phyloP scores from a whole-genome alignment of 30 jellyfish, hydroid and myxozoan genomes.

The Aurelia coerulea region DNA sequence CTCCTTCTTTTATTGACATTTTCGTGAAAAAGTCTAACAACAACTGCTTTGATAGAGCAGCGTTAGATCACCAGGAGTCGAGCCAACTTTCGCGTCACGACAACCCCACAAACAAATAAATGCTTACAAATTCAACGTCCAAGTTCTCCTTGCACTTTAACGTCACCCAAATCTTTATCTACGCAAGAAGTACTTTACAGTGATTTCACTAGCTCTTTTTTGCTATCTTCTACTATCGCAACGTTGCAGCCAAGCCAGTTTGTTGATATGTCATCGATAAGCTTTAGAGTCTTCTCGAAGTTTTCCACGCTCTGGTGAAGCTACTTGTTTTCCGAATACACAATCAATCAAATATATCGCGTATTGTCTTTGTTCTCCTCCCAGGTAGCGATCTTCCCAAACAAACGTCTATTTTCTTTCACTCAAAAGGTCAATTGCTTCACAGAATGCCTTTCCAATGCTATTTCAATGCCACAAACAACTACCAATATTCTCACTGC shows the following conservation, averaged over 20 bases:
- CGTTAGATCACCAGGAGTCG: no score
- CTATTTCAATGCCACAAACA: conserved; percentile 31
- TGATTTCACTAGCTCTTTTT: no score
- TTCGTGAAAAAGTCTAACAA: no score
- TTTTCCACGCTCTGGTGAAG: conserved; percentile 6
- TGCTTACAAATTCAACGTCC: no score
- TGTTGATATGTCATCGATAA: not conserved
- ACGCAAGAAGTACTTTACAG: no score
- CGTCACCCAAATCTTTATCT: no score
- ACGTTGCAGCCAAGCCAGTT: no score
- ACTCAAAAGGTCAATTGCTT: not conserved
- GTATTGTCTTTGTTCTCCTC: conserved; percentile 9
- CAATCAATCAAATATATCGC: not conserved
- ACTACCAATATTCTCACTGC: not conserved
- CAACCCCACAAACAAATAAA: no score
- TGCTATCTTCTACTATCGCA: no score
- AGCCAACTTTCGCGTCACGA: no score
- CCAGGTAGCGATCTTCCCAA: not conserved
- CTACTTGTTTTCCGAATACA: not conserved
- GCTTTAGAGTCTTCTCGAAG: not conserved
- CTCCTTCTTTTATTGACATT: conserved; percentile 70
- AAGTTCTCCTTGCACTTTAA: no score
- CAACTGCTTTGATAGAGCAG: no score
- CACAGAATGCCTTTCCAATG: not conserved
- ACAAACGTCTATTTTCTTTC: not conserved